phyloP scores from a whole-genome alignment of 2,888 invertebrate species.

The Lasioglossum leucozonium region DNA sequence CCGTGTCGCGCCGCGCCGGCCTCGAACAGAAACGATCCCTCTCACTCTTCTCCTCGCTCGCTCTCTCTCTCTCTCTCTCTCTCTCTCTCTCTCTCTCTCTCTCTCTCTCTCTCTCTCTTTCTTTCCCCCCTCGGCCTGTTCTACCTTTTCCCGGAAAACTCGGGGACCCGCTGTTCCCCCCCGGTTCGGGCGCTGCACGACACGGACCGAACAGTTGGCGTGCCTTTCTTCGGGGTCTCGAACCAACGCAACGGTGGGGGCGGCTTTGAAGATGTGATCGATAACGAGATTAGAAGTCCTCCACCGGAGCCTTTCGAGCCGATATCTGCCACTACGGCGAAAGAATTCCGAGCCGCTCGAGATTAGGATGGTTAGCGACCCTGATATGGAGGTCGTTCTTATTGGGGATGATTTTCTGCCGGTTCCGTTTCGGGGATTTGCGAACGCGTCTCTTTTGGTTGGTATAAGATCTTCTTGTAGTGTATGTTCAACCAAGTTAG shows the following conservation, averaged over 20 bases:
- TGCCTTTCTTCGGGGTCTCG: slow-evolving; percentile 3
- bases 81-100: neutral
- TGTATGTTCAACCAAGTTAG: no score
- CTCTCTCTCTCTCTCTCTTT: neutral
- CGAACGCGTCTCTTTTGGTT: neutral
- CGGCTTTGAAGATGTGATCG: slow-evolving; percentile 12
- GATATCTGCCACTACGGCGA: neutral
- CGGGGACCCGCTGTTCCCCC: slow-evolving; percentile 9
- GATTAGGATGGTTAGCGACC: slow-evolving; percentile 6
- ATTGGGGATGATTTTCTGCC: neutral
- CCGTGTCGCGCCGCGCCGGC: neutral
- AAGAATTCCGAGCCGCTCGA: neutral
- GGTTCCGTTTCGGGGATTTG: neutral
- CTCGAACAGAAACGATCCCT: slow-evolving; percentile 3
- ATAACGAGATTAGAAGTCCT: slow-evolving; percentile 16
- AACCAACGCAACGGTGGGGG: neutral
- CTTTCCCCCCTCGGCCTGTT: neutral
- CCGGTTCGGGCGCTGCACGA: neutral
- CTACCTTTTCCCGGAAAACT: slow-evolving; percentile 16
- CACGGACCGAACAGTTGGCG: slow-evolving; percentile 8
- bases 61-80: neutral
- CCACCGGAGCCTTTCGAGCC: neutral
- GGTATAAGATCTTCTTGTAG: no score
- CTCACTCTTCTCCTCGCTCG: neutral
- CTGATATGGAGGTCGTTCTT: neutral